Conservation (phyloP, 2,113 vertebrate species). For the Elephas maximus region DNA sequence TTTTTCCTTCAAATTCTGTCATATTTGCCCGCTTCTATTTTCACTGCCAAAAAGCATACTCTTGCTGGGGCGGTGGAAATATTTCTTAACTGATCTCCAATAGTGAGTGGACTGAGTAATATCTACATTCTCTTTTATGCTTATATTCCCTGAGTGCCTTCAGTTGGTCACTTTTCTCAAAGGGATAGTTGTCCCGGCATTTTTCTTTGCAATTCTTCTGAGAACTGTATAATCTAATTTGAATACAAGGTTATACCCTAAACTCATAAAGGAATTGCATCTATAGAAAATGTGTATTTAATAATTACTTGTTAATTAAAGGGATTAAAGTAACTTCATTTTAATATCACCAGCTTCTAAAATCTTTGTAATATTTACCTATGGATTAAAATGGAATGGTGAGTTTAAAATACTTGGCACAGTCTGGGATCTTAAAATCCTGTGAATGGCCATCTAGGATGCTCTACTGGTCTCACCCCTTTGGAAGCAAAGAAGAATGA, state of each 20-base stretch:
- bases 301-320: not conserved
- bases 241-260: not conserved
- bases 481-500: too few relatives aligned
- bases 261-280: not conserved
- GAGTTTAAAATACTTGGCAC: not conserved
- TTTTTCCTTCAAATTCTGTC: not conserved
- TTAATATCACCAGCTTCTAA: not conserved
- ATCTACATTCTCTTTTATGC: not conserved
- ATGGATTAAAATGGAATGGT: not conserved
- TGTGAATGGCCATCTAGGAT: too few relatives aligned
- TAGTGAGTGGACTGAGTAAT: not conserved
- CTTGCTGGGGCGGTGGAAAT: not conserved
- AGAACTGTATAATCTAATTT: not conserved
- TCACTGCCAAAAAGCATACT: not conserved
- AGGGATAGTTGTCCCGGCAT: rapidly evolving
- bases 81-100: not conserved
- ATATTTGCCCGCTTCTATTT: not conserved
- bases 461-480: too few relatives aligned
- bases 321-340: not conserved
- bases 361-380: not conserved
- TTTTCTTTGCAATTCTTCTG: not conserved
- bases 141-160: not conserved
- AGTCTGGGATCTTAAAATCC: too few relatives aligned
- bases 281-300: not conserved
- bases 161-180: not conserved